A percentile compares a stretch with the other conserved stretches of the same genome.
Evolutionary conservation across 2,888 invertebrate species (phyloP).

Genomic region (Drosophila anceps): DNA sequence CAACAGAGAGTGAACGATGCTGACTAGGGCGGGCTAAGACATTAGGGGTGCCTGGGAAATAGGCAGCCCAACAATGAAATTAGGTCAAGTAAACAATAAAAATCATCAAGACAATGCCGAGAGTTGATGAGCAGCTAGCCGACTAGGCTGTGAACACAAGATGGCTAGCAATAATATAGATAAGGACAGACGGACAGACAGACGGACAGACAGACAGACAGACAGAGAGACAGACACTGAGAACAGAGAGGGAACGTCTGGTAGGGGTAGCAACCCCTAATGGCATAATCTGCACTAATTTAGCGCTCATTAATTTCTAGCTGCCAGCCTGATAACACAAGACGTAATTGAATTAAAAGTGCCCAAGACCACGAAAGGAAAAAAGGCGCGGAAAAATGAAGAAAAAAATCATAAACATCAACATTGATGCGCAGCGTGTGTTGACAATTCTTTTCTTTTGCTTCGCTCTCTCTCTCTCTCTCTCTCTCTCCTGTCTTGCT

Average conservation of each 20-base stretch:
- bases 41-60: slow-evolving; percentile 48
- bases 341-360: slow-evolving; percentile 82
- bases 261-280: slow-evolving; percentile 67
- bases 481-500: no score
- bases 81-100: slow-evolving; percentile 80
- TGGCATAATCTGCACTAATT: slow-evolving; percentile 83
- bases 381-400: neutral
- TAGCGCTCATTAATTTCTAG: slow-evolving; percentile 81
- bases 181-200: neutral
- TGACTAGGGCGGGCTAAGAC: slow-evolving; percentile 17
- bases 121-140: slow-evolving; percentile 58
- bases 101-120: slow-evolving; percentile 71
- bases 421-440: slow-evolving; percentile 50
- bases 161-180: slow-evolving; percentile 26
- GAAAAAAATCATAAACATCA: slow-evolving; percentile 60
- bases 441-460: slow-evolving; percentile 36
- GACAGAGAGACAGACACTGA: no score
- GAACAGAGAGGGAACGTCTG: no score
- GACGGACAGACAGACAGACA: no score
- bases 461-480: neutral
- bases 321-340: slow-evolving; percentile 57
- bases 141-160: slow-evolving; percentile 57
- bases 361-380: slow-evolving; percentile 39
- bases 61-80: slow-evolving; percentile 44
- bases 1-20: neutral